Evolutionary conservation across 2,113 vertebrate genomes (phyloP), one percentile per base, ranked within the genome.

Genomic region (Triplophysa siluroides): DNA sequence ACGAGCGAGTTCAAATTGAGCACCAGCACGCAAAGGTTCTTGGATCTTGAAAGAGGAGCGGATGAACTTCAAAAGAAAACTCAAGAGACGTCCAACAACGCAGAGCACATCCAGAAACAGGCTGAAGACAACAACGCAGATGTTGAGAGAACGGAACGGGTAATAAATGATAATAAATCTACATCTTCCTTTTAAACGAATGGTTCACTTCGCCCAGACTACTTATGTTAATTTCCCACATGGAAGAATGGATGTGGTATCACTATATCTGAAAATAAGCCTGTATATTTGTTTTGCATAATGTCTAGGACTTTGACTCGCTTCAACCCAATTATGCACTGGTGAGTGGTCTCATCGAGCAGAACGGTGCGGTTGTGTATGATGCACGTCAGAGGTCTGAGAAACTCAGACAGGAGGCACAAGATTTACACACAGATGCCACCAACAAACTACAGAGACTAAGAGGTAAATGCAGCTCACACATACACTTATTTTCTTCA

Each of bases 341-440:
- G 0, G 92, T 92, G 65, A 91, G 95, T 85, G 91, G 90, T 3
- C 89, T 95, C 87, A 92, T 96, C 77, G 92, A 91, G 67, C 88
- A 92, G 73, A 98, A 94, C 88, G 93, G 93, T 0, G 91, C 92
- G 65, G 87, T 92, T 9, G 94, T 94, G 0, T 91, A 92, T 4
- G 91, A 91, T 11, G 96, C 96, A 12, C 93, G 91, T 86, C 94
- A 90, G 86, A 95, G 89, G 85, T 96, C 95, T 0, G 85, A 94
- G 26, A 33, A 90, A 56, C 87, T 99, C 77, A 95, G 95, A 81
- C 91, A 92, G 60, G 95, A 99, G 90, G 98, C 96, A 47, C 94
- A 90, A 86, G 88, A 93, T 19, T 90, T 99, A 86, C 43, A 98
- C 78, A 86, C 85, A n/a, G 94, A 97, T 90, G 95, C 96, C 76